Percentiles rank a stretch among this genome's conserved stretches.
Conservation (phyloP, 2,113 vertebrate genomes). For the Microtus pennsylvanicus region DNA sequence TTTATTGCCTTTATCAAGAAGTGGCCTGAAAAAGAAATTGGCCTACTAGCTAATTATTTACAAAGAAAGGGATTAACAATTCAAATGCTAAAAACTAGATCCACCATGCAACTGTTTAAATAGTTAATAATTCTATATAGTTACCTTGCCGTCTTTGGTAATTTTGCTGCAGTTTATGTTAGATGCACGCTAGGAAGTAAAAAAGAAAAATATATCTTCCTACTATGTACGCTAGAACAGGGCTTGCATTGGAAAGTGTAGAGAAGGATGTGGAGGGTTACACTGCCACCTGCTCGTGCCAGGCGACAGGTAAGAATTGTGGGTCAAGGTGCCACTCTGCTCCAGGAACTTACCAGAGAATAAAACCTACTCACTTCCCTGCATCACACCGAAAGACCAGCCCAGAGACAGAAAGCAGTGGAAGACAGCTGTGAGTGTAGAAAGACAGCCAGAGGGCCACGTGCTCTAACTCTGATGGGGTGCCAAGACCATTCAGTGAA, state of each 20-base stretch:
- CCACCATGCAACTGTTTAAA: neutral
- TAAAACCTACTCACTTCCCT: neutral
- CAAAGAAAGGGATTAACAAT: constrained; percentile 38
- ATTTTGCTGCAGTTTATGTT: constrained; percentile 29
- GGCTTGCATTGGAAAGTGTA: neutral
- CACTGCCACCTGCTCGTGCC: neutral
- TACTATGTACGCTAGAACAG: neutral
- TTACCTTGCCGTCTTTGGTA: neutral
- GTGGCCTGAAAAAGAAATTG: neutral
- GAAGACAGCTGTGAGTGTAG: neutral
- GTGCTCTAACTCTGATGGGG: neutral
- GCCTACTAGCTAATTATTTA: constrained; percentile 56
- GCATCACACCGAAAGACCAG: neutral
- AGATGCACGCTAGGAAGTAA: neutral
- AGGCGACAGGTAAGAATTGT: neutral
- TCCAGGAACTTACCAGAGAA: neutral
- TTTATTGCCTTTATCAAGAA: constrained; percentile 55
- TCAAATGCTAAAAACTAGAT: constrained; percentile 4
- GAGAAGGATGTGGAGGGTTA: neutral
- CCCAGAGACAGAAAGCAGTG: neutral
- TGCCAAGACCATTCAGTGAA: neutral
- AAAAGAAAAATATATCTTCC: neutral
- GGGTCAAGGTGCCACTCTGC: neutral
- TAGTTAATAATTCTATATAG: neutral
- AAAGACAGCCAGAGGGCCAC: neutral